These are phyloP conservation scores for Zhengitettix transpicula DNA, from an alignment of 2,888 invertebrate species.

Conservation along the genomic window DNA sequence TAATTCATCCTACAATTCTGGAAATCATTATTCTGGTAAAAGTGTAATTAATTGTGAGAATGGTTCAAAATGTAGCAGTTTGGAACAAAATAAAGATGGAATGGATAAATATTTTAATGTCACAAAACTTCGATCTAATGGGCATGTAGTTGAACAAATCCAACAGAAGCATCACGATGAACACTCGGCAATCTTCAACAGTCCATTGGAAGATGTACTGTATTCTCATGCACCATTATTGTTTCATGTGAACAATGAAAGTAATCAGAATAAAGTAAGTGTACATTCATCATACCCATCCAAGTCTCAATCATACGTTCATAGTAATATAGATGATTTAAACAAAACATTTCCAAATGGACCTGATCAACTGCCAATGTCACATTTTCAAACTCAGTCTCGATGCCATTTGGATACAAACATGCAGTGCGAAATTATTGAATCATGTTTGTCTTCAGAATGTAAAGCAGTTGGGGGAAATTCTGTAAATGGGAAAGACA, in stretches of 20 bases:
- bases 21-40: background rate
- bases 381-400: slow-evolving; percentile 4
- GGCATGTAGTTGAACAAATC: background rate
- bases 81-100: slow-evolving; percentile 5
- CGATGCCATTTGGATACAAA: background rate
- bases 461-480: slow-evolving; percentile 1
- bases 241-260: slow-evolving; percentile 5
- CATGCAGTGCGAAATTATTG: slow-evolving; percentile 6
- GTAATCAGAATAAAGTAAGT: background rate
- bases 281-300: background rate
- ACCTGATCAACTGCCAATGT: slow-evolving; percentile 1
- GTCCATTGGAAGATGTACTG: slow-evolving; percentile 5
- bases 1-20: background rate
- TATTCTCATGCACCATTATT: slow-evolving; percentile 10
- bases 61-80: slow-evolving; percentile 1
- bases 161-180: background rate
- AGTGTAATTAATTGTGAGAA: background rate
- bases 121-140: slow-evolving; percentile 2
- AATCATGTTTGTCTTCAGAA: slow-evolving; percentile 3
- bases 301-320: slow-evolving; percentile 1
- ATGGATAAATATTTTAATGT: slow-evolving; percentile 4
- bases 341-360: background rate
- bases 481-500: background rate
- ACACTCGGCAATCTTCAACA: background rate
- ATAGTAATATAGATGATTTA: background rate